phyloP scores from a whole-genome alignment of 2,113 vertebrate species.

The Promerops cafer region DNA sequence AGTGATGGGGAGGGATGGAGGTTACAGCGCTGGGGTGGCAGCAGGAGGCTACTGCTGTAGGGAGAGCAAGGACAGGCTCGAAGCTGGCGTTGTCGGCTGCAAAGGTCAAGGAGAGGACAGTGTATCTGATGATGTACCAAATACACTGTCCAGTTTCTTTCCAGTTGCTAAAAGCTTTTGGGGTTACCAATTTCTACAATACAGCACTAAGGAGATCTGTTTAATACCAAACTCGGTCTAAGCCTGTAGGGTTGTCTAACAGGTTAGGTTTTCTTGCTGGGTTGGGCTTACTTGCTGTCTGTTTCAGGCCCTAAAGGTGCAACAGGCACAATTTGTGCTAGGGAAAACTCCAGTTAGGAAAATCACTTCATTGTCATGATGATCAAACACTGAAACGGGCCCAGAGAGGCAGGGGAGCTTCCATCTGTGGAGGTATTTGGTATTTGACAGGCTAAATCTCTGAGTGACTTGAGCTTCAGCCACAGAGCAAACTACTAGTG shows the following conservation, averaged over 20 bases:
- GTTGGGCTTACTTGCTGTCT: background rate
- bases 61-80: background rate
- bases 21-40: background rate
- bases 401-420: background rate
- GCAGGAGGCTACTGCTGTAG: background rate
- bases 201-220: background rate
- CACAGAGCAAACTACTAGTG: background rate
- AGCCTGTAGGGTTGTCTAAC: background rate
- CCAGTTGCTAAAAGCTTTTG: background rate
- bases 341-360: background rate
- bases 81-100: background rate
- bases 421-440: background rate
- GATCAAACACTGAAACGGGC: rapidly evolving
- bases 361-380: rapidly evolving
- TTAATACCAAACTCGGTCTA: background rate
- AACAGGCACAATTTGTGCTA: background rate
- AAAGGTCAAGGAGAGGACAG: background rate
- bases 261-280: background rate
- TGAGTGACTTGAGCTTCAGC: background rate
- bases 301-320: background rate
- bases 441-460: background rate
- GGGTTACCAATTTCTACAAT: background rate
- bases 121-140: background rate
- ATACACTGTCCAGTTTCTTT: background rate
- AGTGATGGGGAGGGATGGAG: too few relatives aligned